Conservation (phyloP, 2,888 invertebrate species). For the Campoplex nolae region DNA sequence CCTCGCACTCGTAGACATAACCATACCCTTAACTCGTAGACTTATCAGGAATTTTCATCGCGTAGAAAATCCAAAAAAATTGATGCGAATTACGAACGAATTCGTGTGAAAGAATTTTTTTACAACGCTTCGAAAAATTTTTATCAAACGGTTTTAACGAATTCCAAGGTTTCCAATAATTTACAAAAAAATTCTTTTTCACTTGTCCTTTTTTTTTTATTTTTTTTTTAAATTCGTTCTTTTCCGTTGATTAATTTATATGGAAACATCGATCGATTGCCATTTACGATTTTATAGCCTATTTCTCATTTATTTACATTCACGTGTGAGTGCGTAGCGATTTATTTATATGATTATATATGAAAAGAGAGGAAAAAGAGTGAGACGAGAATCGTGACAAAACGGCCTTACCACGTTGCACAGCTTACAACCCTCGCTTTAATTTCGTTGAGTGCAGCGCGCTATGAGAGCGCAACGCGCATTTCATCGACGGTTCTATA, state of each 20-base stretch:
- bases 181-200: background rate
- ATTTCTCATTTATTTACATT: background rate
- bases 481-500: slow-evolving; percentile 45
- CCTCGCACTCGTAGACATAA: too few relatives aligned
- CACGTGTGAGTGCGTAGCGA: background rate
- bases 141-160: too few relatives aligned
- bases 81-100: too few relatives aligned
- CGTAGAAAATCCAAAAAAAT: too few relatives aligned
- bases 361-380: slow-evolving; percentile 6
- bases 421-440: slow-evolving; percentile 76
- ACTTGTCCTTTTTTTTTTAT: background rate
- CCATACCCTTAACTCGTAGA: too few relatives aligned
- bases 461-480: slow-evolving; percentile 59
- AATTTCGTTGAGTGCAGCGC: slow-evolving; percentile 84
- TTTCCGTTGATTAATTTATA: background rate
- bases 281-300: background rate
- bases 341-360: background rate
- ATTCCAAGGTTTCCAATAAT: too few relatives aligned
- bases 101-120: too few relatives aligned
- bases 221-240: background rate
- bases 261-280: background rate
- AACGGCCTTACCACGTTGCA: slow-evolving; percentile 31
- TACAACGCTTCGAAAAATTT: too few relatives aligned
- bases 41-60: too few relatives aligned
- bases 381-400: slow-evolving; percentile 45